Conservation (phyloP, 1,140 invertebrate genomes). For the Anastrepha ludens region DNA sequence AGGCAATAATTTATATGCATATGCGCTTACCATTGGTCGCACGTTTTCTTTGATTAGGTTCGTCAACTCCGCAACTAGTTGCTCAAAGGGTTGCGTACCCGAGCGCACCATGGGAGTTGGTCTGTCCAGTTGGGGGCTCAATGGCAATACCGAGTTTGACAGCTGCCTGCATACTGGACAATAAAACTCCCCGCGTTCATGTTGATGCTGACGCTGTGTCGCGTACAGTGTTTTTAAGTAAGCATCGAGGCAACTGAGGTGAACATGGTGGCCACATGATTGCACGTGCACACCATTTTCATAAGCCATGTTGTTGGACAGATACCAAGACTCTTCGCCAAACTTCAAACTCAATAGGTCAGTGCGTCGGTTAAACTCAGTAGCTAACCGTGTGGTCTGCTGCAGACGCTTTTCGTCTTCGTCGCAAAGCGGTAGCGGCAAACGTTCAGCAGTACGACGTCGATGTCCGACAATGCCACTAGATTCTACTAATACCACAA, state of each 20-base stretch:
- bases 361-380: conserved; percentile 68
- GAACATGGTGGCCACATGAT: conserved; percentile 96
- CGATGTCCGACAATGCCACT: conserved; percentile 74
- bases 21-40: conserved; percentile 77
- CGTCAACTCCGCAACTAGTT: conserved; percentile 78
- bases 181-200: conserved; percentile 91
- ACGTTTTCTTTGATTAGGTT: conserved; percentile 82
- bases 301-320: conserved; percentile 92
- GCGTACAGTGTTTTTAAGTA: conserved; percentile 89
- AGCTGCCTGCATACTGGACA: conserved; percentile 96
- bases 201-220: conserved; percentile 84
- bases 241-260: conserved; percentile 92
- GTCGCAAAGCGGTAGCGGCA: conserved; percentile 66
- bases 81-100: conserved; percentile 76
- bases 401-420: conserved; percentile 66
- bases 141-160: conserved; percentile 92
- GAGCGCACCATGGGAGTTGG: conserved; percentile 80
- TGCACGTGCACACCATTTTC: conserved; percentile 96
- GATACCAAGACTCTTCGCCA: conserved; percentile 82
- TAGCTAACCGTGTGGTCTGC: conserved; percentile 64
- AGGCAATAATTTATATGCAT: conserved; percentile 23
- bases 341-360: conserved; percentile 69
- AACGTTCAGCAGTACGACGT: conserved; percentile 65
- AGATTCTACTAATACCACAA: conserved; percentile 86
- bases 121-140: conserved; percentile 87